These are phyloP conservation scores for Procapra przewalskii DNA, from an alignment of 2,113 vertebrate species.

Conservation along the genomic window DNA sequence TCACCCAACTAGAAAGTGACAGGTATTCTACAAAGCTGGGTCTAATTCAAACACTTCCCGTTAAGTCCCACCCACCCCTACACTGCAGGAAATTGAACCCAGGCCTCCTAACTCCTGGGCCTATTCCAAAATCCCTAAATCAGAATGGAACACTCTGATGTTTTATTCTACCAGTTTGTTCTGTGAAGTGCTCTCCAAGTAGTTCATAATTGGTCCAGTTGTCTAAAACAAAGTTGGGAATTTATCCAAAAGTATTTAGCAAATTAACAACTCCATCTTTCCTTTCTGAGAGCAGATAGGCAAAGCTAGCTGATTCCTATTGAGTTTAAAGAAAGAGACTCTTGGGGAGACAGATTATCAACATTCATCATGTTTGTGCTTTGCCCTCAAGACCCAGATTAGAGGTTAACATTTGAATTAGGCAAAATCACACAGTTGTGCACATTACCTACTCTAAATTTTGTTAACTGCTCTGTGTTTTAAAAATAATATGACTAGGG, in stretches of 20 bases:
- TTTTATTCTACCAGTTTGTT: background rate
- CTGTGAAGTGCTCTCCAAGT: background rate
- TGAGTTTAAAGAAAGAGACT: background rate
- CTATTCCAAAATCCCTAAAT: background rate
- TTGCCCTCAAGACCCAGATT: background rate
- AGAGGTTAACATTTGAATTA: background rate
- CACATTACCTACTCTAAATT: background rate
- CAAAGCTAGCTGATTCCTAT: background rate
- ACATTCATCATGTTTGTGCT: background rate
- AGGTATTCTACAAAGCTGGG: background rate
- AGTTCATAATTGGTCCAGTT: background rate
- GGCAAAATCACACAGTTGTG: background rate
- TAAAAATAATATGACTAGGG: background rate
- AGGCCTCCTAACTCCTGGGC: background rate
- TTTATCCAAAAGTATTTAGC: background rate
- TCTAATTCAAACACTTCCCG: background rate
- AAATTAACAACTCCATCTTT: background rate
- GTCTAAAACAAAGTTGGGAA: background rate
- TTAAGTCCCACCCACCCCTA: background rate
- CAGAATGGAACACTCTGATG: background rate
- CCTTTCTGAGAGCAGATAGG: background rate
- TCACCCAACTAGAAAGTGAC: background rate
- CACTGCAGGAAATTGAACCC: background rate
- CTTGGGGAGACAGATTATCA: background rate
- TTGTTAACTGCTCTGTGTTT: background rate